Evolutionary conservation across 2,797 vertebrate species (phyloP).

Genomic region (Sylvia borin): DNA sequence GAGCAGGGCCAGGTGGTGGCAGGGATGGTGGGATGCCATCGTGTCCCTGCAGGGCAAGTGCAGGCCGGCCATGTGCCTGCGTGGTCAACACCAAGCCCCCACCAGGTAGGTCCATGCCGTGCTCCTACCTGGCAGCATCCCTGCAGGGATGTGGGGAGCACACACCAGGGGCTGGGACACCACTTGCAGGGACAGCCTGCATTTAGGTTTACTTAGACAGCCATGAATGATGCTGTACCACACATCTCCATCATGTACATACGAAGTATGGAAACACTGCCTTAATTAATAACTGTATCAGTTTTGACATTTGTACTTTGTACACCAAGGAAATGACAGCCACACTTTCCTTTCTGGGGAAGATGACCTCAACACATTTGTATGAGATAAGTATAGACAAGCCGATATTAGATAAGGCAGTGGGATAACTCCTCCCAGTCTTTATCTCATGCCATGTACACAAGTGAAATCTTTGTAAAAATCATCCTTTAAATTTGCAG

Average conservation of each 20-base stretch:
- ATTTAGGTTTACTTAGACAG: background rate
- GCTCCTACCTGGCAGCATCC: background rate
- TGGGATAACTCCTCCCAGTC: constrained; percentile 37
- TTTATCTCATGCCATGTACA: background rate
- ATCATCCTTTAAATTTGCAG: background rate
- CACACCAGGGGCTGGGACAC: background rate
- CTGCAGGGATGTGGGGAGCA: background rate
- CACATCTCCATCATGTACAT: fast-evolving
- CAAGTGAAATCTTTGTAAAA: background rate
- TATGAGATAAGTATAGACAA: constrained; percentile 1
- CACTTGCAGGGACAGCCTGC: background rate
- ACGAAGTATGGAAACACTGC: background rate
- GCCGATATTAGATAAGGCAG: constrained; percentile 22
- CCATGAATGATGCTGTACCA: background rate
- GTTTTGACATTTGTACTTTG: background rate
- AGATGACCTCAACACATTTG: constrained; percentile 5
- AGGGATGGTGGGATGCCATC: background rate
- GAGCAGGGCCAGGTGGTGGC: background rate
- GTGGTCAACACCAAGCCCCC: background rate
- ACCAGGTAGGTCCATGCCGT: fast-evolving
- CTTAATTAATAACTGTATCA: background rate
- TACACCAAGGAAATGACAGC: background rate
- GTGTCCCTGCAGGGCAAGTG: fast-evolving
- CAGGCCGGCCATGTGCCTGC: fast-evolving
- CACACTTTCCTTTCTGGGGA: background rate